Base-by-base conservation (phyloP, 2,797 vertebrate species). In the Neosalanx taihuensis region DNA sequence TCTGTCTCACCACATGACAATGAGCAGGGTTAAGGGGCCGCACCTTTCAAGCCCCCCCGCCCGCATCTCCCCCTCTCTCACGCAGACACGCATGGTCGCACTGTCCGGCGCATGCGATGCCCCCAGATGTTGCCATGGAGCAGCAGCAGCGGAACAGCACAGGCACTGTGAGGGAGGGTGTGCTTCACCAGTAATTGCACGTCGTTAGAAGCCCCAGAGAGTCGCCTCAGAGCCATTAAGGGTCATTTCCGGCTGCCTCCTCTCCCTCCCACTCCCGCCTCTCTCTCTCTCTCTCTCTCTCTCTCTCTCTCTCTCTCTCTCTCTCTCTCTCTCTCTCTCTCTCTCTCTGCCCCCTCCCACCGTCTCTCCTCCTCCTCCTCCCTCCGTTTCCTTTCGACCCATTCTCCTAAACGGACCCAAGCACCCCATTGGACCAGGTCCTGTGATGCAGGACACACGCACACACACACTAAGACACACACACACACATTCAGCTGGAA, bases 161-260 rank as follows among this genome's bases (percentile, higher is more conserved):
- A 7, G 37, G 37, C 37, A 9, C 65, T 63, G 67, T 29, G 56
- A 30, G 64, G 53, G 71, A 37, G 64, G 51, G 46, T 74, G 70
- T 57, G 62, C 77, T 72, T 79, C 74, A 72, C 46, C 67, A 72
- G 79, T 90, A 91, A 90, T 90, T 89, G 84, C 79, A 46, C 79
- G 85, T 89, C 46, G 62, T 91, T 90, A 87, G 74, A 53, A 73
- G 72, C 71, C 79, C 86, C 85, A 71, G 83, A 69, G 84, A 71
- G 77, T 74, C 65, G 80, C 73, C 76, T 81, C 70, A 18, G 70
- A 86, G 85, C 88, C 82, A 89, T 92, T 92, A 91, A 89, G 75
- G 75, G 64, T 76, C 3, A 71, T 84, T 91, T 91, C 85, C 85
- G 79, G 77, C 79, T 74, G 23, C 72, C 76, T 71, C 66, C 30